phyloP scores from a whole-genome alignment of 2,888 invertebrate species.

The Agriopis aurantiaria region DNA sequence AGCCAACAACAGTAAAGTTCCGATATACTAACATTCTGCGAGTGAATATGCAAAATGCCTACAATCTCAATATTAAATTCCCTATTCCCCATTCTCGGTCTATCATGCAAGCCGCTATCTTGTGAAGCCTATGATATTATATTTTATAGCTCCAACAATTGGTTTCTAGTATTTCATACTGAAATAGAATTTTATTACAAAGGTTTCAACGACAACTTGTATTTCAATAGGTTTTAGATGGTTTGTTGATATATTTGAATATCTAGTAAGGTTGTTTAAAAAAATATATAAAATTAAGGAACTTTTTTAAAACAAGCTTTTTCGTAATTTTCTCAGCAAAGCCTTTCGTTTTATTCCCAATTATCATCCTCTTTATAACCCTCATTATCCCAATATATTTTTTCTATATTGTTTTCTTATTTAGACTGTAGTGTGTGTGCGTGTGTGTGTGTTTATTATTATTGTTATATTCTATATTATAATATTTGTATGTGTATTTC shows the following conservation, averaged over 20 bases:
- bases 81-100: constrained; percentile 58
- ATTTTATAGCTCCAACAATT: constrained; percentile 38
- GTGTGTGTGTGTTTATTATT: no score
- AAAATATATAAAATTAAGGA: no score
- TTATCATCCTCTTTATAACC: no score
- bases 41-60: constrained; percentile 71
- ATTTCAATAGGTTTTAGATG: background rate
- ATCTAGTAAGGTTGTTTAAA: no score
- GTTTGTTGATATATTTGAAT: background rate
- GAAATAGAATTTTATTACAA: constrained; percentile 18
- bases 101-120: constrained; percentile 53
- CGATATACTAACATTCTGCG: constrained; percentile 55
- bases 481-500: no score
- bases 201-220: constrained; percentile 1
- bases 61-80: constrained; percentile 78
- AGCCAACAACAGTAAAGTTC: background rate
- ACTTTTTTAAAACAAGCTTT: no score
- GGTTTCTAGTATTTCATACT: constrained; percentile 29
- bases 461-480: no score
- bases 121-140: constrained; percentile 46
- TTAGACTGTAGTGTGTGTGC: no score
- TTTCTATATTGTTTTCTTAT: no score
- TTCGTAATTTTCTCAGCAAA: no score
- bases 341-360: no score
- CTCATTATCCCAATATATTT: no score